Evolutionary conservation across 2,797 vertebrate genomes (phyloP).

Genomic region (Lepilemur septentrionalis): DNA sequence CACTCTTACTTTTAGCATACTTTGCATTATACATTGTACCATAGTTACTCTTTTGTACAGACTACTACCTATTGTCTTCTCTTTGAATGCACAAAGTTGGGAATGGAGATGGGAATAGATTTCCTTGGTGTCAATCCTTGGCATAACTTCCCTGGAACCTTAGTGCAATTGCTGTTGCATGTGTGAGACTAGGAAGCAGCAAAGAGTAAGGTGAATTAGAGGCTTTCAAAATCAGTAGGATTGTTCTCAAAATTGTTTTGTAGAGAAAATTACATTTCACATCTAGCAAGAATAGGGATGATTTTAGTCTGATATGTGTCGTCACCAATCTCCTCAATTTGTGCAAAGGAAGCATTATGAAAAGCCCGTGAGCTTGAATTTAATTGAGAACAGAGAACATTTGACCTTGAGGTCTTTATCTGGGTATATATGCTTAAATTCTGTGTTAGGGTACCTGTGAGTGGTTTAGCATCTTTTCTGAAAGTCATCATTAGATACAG

Average conservation of each 20-base stretch:
- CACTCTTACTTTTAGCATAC: not conserved
- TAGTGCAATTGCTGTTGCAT: not conserved
- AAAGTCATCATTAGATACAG: not conserved
- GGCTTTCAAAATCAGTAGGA: slow-evolving; percentile 18
- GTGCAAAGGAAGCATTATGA: not conserved
- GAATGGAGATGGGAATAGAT: not conserved
- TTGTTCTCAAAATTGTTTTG: slow-evolving; percentile 28
- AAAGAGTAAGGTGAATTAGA: not conserved
- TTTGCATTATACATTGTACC: not conserved
- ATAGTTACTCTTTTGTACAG: not conserved
- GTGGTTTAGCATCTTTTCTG: not conserved
- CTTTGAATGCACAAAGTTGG: not conserved
- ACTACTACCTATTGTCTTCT: not conserved
- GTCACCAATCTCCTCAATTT: not conserved
- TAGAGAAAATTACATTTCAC: not conserved
- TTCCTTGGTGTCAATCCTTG: not conserved
- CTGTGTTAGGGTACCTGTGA: not conserved
- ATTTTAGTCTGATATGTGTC: not conserved
- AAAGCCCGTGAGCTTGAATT: not conserved
- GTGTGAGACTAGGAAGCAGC: not conserved
- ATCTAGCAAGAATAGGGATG: not conserved
- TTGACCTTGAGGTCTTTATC: not conserved
- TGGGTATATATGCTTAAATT: not conserved
- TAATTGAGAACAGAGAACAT: not conserved
- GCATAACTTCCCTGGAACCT: not conserved